phyloP scores from a whole-genome alignment of 2,888 invertebrate genomes.

The Andrena flavipes region DNA sequence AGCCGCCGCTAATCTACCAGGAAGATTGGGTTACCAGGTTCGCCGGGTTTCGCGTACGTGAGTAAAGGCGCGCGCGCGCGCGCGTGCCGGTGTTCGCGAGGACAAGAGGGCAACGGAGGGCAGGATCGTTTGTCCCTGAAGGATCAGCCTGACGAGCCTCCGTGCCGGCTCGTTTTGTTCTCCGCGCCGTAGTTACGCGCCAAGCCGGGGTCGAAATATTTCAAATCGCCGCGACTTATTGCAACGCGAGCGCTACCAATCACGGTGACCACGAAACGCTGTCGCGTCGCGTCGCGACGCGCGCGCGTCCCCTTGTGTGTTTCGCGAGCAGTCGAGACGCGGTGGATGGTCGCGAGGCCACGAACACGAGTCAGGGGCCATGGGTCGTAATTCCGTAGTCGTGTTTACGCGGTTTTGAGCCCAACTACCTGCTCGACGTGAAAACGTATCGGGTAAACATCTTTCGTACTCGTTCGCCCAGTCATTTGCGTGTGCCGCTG shows the following conservation, averaged over 20 bases:
- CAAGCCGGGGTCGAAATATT: background rate
- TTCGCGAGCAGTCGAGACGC: slow-evolving; percentile 26
- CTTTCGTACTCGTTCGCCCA: background rate
- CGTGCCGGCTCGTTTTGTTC: background rate
- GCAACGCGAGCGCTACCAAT: background rate
- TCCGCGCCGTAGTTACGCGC: background rate
- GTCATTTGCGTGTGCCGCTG: slow-evolving; percentile 23
- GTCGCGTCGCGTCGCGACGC: slow-evolving; percentile 18
- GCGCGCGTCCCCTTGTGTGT: slow-evolving; percentile 40
- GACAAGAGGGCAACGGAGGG: background rate
- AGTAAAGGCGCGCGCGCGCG: slow-evolving; percentile 5
- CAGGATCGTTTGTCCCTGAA: background rate
- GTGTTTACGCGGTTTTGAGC: slow-evolving; percentile 29
- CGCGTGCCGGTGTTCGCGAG: background rate
- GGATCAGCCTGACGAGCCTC: background rate
- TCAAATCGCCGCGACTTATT: slow-evolving; percentile 12
- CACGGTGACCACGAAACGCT: slow-evolving; percentile 9
- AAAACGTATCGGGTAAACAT: background rate
- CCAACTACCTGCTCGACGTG: background rate
- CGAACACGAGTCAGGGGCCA: slow-evolving; percentile 40
- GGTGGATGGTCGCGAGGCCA: slow-evolving; percentile 22
- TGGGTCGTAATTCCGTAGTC: slow-evolving; percentile 42
- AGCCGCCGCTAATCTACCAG: slow-evolving; percentile 67
- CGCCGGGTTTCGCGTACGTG: slow-evolving; percentile 35
- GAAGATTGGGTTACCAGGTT: slow-evolving; percentile 69